Base-by-base conservation (phyloP, 2,797 vertebrate species). In the Spondyliosoma cantharus region DNA sequence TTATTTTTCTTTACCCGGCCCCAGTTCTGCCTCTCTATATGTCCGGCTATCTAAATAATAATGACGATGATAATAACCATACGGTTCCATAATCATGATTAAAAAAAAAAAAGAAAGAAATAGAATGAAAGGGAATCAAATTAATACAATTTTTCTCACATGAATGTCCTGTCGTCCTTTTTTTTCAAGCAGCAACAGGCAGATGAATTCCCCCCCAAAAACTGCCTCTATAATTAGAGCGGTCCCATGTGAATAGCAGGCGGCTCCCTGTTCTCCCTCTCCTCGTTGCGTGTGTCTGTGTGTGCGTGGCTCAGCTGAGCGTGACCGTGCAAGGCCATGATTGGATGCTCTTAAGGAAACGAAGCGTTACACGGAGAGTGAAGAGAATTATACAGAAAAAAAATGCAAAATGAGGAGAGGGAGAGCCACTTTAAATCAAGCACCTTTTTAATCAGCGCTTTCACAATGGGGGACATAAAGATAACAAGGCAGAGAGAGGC, bases 381-480 rank as follows among this genome's bases (percentile, higher is more conserved):
- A 32, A 71, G 57, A 76, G 24, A 59, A 64, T 52, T 52, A 11
- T 37, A 37, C 15, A 11, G 24, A 7, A 7, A 32, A 32, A 19
- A 81, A 81, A 80, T 79, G 63, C 46, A 29, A 80, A 87, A 82
- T 72, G 61, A 73, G 24, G 49, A 64, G 14, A 75, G 63, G 57
- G 48, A 69, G 74, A 80, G 76, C 50, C 81, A 86, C 86, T 92
- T 91, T 90, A 87, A 90, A 89, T 88, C 78, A 84, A 90, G 83
- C 71, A 92, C 80, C 77, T 88, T 90, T 37, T 91, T 91, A 87
- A 90, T 89, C 85, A 87, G 76, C 13, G 16, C 48, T 27, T 57
- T 84, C 76, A 90, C 87, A 91, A 88, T 79, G 53, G 86, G 85
- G 81, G 74, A 74, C 74, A 82, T 87, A 66, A 81, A 86, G 85